These are phyloP conservation scores for Erythrocebus patas DNA, from an alignment of 2,113 vertebrate species.

Conservation along the genomic window DNA sequence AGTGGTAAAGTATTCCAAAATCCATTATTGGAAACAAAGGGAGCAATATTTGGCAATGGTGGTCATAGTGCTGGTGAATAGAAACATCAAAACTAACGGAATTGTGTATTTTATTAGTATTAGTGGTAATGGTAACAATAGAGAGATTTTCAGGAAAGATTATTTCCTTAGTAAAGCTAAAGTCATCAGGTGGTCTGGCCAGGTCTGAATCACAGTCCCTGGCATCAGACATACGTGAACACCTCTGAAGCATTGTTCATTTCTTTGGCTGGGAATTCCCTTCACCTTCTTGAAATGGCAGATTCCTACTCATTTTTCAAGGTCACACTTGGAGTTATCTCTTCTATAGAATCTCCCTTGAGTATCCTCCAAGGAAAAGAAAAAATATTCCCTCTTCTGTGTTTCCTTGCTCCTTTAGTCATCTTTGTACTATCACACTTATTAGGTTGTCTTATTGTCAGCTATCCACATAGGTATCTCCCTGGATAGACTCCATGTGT, in stretches of 20 bases:
- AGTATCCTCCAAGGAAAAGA: not conserved
- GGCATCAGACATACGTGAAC: not conserved
- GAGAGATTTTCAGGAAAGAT: constrained; percentile 2
- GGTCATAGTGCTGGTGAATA: not conserved
- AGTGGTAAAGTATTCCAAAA: constrained; percentile 5
- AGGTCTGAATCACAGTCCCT: not conserved
- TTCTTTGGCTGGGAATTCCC: not conserved
- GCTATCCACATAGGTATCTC: not conserved
- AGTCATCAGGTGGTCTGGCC: not conserved
- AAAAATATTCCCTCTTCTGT: not conserved
- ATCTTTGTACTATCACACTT: not conserved
- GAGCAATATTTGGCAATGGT: not conserved
- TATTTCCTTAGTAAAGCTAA: not conserved
- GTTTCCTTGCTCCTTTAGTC: not conserved
- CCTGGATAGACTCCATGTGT: not conserved
- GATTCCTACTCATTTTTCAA: not conserved
- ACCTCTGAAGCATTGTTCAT: not conserved
- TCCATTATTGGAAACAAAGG: not conserved
- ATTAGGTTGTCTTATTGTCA: not conserved
- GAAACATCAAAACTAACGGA: not conserved
- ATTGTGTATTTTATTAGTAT: not conserved
- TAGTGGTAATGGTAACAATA: not conserved
- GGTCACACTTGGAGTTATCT: not conserved
- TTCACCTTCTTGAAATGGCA: not conserved
- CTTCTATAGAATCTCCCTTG: not conserved